Percentiles rank a stretch among this genome's conserved stretches.
These are phyloP conservation scores for Seriola aureovittata DNA, from an alignment of 2,113 vertebrate species.

Conservation along the genomic window DNA sequence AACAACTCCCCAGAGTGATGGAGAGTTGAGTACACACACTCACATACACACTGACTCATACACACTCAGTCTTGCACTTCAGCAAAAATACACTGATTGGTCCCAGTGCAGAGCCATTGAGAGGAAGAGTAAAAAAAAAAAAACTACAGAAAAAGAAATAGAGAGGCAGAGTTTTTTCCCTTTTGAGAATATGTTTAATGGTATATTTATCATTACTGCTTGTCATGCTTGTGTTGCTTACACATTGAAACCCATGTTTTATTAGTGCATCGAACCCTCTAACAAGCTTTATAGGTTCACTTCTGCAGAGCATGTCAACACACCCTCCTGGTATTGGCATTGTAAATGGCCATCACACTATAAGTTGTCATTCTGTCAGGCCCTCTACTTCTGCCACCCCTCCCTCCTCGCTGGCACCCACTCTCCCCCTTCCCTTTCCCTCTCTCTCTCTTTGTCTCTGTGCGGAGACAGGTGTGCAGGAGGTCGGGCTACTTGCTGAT, in stretches of 20 bases:
- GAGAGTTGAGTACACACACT: conserved; percentile 47
- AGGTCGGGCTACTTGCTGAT: too few species aligned
- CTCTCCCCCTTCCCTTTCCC: too few species aligned
- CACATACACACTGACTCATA: conserved; percentile 36
- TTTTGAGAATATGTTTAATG: conserved; percentile 56
- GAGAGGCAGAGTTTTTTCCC: background rate
- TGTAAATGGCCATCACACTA: conserved; percentile 19
- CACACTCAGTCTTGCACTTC: conserved; percentile 58
- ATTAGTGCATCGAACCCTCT: conserved; percentile 39
- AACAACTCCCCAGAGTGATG: conserved; percentile 63
- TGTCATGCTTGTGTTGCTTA: conserved; percentile 38
- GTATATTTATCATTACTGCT: conserved; percentile 52
- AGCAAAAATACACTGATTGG: conserved; percentile 76
- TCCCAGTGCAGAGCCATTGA: conserved; percentile 73
- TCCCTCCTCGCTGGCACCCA: too few species aligned
- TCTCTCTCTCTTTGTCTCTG: too few species aligned
- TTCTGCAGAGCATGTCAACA: conserved; percentile 25
- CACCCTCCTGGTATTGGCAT: conserved; percentile 3
- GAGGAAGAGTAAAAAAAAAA: conserved; percentile 39
- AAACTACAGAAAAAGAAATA: conserved; percentile 24
- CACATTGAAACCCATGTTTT: conserved; percentile 40
- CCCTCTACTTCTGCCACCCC: too few species aligned
- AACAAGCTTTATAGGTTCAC: conserved; percentile 41
- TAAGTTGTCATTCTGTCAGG: background rate
- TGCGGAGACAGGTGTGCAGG: too few species aligned